Evolutionary conservation across 1,140 invertebrate species (phyloP), one percentile per base, ranked within the genome.

Genomic region (Atta texana): DNA sequence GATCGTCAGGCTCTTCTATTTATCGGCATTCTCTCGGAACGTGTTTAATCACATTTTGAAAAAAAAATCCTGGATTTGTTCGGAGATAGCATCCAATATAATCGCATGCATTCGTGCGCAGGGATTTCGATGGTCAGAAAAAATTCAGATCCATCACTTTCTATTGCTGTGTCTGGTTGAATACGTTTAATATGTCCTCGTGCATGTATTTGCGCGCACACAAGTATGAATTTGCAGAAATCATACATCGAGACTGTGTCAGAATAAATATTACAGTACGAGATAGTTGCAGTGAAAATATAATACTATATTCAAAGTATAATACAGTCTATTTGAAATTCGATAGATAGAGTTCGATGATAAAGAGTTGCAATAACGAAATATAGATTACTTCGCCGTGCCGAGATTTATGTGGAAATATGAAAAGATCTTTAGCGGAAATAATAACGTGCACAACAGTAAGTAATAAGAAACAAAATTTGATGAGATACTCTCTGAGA

Each of bases 41-140:
- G 49, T 53, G 66, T 81, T 81, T 57, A 31, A 71, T 81, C 66
- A 18, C 21, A 59, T 78, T 81, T 44, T 24, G 16, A 81, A 69
- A 69, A 69, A 49, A 69, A 69, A 81, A 72, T 59, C 51, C 51
- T 28, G 78, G 66, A 72, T 81, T 81, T 57, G 31, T 21, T 44
- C 39, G 2, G 66, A 57, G 66, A 81, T 81, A 31, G n/a, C 49
- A 49, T 4, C 34, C 34, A 57, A 18, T 64, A 18, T 78, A 78
- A 78, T 81, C 34, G 34, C n/a, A 12, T 16, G 14, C 4, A 51
- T 3, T 4, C 28, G n/a, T 31, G 64, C 31, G 21, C 12, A 44
- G 31, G 31, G 10, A 34, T 81, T n/a, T 81, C 51, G 18, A 21
- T 31, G 49, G 51, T 44, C 16, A 53, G 51, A 28, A 71, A 81